phyloP scores from a whole-genome alignment of 2,113 vertebrate genomes.

The Bombycilla garrulus region DNA sequence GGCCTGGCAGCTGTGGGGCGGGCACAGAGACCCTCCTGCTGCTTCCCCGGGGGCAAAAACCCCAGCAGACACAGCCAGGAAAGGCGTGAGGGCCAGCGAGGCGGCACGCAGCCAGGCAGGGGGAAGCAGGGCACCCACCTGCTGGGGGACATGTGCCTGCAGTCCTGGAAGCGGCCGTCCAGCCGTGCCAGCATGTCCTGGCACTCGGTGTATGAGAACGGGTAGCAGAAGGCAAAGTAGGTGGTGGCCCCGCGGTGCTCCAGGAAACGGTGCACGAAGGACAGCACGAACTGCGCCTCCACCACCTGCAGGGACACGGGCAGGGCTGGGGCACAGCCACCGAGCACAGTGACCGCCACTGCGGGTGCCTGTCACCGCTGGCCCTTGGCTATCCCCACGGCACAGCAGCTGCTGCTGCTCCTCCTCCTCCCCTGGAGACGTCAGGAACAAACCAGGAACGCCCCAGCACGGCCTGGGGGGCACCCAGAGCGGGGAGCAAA shows the following conservation, averaged over 20 bases:
- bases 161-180: conserved; percentile 81
- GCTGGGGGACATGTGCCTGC: conserved; percentile 74
- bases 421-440: neutral
- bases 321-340: neutral
- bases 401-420: neutral
- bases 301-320: conserved; percentile 74
- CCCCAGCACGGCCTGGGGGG: neutral
- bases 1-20: fast-evolving
- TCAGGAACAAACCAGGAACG: neutral
- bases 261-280: conserved; percentile 89
- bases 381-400: neutral
- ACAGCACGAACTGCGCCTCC: conserved; percentile 91
- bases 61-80: neutral
- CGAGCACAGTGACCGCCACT: neutral
- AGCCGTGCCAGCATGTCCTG: conserved; percentile 91
- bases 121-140: conserved; percentile 71
- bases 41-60: neutral
- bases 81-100: neutral
- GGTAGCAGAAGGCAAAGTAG: conserved; percentile 97
- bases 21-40: neutral
- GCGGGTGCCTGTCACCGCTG: neutral
- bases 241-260: conserved; percentile 88
- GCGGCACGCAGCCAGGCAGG: neutral
- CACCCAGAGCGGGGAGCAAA: fast-evolving
- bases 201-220: conserved; percentile 92